These are phyloP conservation scores for Thalassoma bifasciatum DNA, from an alignment of 2,113 vertebrate species.

Conservation along the genomic window DNA sequence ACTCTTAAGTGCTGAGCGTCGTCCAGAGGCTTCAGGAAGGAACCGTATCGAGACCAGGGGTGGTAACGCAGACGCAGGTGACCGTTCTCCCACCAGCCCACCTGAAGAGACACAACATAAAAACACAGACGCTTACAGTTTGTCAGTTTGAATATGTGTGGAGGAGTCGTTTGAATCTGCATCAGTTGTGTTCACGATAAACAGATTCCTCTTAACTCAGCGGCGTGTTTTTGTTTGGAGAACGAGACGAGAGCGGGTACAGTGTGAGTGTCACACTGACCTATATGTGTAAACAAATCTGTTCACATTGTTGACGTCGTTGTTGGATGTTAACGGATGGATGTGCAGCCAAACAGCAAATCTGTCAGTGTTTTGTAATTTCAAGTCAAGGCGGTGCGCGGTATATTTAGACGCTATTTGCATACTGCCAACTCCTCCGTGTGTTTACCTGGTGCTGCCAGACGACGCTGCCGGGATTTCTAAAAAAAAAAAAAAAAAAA, in stretches of 20 bases:
- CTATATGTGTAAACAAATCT: slow-evolving; percentile 11
- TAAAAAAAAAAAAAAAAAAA: background rate
- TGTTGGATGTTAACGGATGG: background rate
- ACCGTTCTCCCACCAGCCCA: slow-evolving; percentile 93
- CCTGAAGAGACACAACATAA: slow-evolving; percentile 74
- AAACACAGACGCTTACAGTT: background rate
- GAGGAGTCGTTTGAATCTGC: background rate
- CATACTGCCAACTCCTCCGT: slow-evolving; percentile 7
- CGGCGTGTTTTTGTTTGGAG: background rate
- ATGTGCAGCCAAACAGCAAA: background rate
- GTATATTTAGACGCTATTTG: slow-evolving; percentile 16
- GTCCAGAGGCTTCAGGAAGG: slow-evolving; percentile 90
- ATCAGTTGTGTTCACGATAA: background rate
- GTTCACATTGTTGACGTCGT: background rate
- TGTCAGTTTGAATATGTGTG: too few relatives aligned
- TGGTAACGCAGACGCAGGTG: slow-evolving; percentile 89
- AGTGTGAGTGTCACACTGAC: slow-evolving; percentile 1
- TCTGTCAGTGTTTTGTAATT: background rate
- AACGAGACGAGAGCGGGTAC: background rate
- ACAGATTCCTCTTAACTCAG: background rate
- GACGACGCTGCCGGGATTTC: slow-evolving; percentile 28
- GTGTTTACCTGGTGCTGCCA: background rate
- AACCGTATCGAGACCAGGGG: slow-evolving; percentile 91
- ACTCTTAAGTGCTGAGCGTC: slow-evolving; percentile 91
- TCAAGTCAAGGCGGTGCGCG: background rate